Base-by-base conservation (phyloP, 2,888 invertebrate species). In the Leucophora obtusa region DNA sequence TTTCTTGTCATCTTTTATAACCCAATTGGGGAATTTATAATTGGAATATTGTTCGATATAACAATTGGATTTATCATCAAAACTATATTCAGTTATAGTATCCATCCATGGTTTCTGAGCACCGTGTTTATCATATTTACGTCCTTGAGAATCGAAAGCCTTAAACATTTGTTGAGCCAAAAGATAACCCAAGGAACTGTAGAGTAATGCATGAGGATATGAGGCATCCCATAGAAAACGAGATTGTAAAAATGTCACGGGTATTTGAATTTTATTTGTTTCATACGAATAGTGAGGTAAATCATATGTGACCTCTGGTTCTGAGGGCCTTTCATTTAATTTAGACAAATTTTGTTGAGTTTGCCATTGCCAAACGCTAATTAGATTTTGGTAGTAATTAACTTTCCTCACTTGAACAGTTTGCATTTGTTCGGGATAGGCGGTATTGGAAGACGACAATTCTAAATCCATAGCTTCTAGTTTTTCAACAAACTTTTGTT, bases 81-180 rank as follows among this genome's bases (percentile, higher is more conserved):
- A 87, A 0, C 83, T 82, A 2, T 59, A 73, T 17, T 87, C 86
- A 2, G 89, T 86, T 8, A 77, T 76, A 0, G 72, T 35, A 60
- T 88, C 88, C 89, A 88, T 89, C 89, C 88, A 89, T 11, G 84
- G 84, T 15, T 87, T 88, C 10, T 85, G 83, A 24, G 86, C 84
- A 18, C 88, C 87, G 56, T 86, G 83, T 0, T 85, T 84, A 59
- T 89, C 89, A 51, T 85, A 89, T 11, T 84, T 86, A 8, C 87
- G 84, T 0, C 89, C 89, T 7, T 84, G 74, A 0, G 85, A 85
- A 66, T 89, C 89, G 69, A 89, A 89, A 6, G 87, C 89, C 50
- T 86, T 88, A 1, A 89, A 78, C 85, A 89, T 86, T 82, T 89
- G 87, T 15, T 88, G 87, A 0, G 88, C 89, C 6, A 89, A 76